Evolutionary conservation across 2,888 invertebrate genomes (phyloP).

Genomic region (Prosapia bicincta): DNA sequence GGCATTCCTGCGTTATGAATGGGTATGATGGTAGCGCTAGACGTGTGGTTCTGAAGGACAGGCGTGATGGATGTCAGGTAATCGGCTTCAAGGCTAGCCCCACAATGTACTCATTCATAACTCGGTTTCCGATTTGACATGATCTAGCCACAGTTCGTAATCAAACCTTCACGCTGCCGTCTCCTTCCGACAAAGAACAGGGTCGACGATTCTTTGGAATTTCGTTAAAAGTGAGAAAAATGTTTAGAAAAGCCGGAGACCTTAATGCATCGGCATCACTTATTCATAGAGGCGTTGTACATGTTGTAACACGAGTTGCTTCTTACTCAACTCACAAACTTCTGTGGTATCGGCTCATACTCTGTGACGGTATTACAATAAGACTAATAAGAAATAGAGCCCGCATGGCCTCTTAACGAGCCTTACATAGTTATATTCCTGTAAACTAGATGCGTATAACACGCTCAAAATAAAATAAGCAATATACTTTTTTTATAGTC

Average conservation of each 20-base stretch:
- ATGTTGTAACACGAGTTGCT: no score
- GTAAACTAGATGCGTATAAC: no score
- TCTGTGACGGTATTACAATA: no score
- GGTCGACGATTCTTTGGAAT: neutral
- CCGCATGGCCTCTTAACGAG: no score
- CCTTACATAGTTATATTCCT: no score
- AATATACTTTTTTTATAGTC: no score
- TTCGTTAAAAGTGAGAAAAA: neutral
- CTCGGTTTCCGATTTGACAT: slow-evolving; percentile 14
- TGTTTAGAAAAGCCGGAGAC: neutral
- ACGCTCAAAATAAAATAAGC: no score
- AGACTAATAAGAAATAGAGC: no score
- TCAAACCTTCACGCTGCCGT: slow-evolving; percentile 25
- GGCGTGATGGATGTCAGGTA: slow-evolving; percentile 59
- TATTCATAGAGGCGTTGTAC: no score
- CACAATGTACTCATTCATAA: slow-evolving; percentile 65
- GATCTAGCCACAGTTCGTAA: slow-evolving; percentile 18
- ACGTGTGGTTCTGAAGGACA: slow-evolving; percentile 27
- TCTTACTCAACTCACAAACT: no score
- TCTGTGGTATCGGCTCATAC: no score
- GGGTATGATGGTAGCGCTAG: neutral
- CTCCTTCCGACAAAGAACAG: slow-evolving; percentile 13
- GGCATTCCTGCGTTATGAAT: neutral
- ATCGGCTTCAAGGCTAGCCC: slow-evolving; percentile 96
- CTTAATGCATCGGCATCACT: neutral